Base-by-base conservation (phyloP, 2,113 vertebrate species). In the Takifugu flavidus region DNA sequence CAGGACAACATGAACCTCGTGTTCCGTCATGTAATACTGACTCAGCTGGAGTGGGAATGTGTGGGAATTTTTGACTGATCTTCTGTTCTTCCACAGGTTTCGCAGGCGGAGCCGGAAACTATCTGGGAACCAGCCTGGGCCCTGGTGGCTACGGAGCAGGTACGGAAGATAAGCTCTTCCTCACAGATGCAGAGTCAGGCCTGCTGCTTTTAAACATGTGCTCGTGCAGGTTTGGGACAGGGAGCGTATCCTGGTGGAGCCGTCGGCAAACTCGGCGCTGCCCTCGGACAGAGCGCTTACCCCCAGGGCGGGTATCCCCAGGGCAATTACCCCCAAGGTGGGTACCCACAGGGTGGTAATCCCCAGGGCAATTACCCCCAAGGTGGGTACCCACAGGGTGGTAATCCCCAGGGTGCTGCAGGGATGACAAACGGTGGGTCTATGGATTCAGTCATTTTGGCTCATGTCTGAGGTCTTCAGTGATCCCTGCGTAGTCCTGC, bases 101-200 rank as follows among this genome's bases (percentile, higher is more conserved):
- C 14, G 3, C 59, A 0, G 78, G 66, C 5, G 86, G 85, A 57
- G 59, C 78, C 2, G 87, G 86, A 14, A 79, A 81, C 63, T 90
- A 90, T 59, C 73, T 72, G 42, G 89, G 89, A 67, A 72, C 80
- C 1, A 67, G 49, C 4, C 69, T 81, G 49, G 69, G 75, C 1
- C 3, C 74, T 3, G 84, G 74, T 1, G 82, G 83, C 29, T 90
- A 89, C 3, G 88, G 88, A 64, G 27, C 83, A 84, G 88, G 88
- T 90, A 71, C 80, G 13, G 26, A 11, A 45, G 27, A 6, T 5
- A 6, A 28, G 25, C 1, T 3, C 12, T 55, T 50, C 45, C 34
- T 8, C 66, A 25, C 43, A 55, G 47, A 56, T 28, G 15, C 20
- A 74, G 46, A 49, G 27, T 3, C 27, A 46, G 25, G 42, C 14